These are phyloP conservation scores for Corythornis leucogaster DNA, from an alignment of 2,797 vertebrate species.

Conservation along the genomic window DNA sequence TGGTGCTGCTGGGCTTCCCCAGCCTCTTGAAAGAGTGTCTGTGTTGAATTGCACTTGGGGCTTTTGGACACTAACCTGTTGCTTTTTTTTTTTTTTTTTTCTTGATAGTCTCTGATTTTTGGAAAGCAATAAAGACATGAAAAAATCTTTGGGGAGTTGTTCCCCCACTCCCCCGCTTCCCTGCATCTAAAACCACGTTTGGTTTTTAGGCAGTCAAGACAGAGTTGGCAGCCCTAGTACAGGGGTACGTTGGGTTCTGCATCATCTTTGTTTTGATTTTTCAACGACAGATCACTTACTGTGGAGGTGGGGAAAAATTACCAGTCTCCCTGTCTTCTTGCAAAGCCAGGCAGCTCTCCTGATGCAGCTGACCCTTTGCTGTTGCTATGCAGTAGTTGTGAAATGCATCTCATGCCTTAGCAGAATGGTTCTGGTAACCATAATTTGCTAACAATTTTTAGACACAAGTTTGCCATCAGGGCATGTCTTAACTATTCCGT, in stretches of 20 bases:
- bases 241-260: neutral
- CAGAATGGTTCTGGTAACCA: neutral
- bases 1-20: neutral
- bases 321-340: neutral
- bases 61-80: neutral
- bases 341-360: neutral
- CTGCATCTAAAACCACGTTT: neutral
- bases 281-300: neutral
- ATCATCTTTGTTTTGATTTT: neutral
- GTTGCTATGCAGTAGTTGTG: neutral
- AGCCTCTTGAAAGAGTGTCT: neutral
- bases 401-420: neutral
- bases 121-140: neutral
- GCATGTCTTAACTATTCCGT: neutral
- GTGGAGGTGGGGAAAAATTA: neutral
- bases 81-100: neutral
- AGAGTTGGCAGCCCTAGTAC: neutral
- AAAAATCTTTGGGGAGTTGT: neutral
- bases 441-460: neutral
- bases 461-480: neutral
- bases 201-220: neutral
- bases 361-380: neutral
- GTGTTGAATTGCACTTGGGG: neutral
- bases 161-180: accelerated
- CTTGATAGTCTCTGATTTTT: neutral